Evolutionary conservation across 2,113 vertebrate species (phyloP).

Genomic region (Grallaria varia): DNA sequence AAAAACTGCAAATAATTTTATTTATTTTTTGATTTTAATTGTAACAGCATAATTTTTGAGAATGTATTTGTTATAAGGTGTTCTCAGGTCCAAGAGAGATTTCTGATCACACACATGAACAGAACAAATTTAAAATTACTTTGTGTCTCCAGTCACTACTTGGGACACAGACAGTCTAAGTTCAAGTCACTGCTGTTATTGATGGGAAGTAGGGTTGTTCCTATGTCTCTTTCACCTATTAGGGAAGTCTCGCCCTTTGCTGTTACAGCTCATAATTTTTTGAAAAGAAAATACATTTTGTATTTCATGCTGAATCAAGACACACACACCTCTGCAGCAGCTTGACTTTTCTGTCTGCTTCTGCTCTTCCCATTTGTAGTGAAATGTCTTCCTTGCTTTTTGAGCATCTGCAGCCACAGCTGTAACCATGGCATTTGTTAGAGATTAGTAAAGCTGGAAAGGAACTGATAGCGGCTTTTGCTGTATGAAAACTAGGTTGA

Average conservation of each 20-base stretch:
- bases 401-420: not conserved
- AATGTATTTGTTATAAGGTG: not conserved
- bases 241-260: not conserved
- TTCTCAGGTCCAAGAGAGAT: not conserved
- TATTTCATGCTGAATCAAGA: not conserved
- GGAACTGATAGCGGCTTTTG: not conserved
- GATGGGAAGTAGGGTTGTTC: not conserved
- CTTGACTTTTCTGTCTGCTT: not conserved
- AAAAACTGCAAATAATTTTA: not conserved
- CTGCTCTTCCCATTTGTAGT: not conserved
- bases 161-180: not conserved
- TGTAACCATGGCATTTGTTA: not conserved
- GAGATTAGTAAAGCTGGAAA: not conserved
- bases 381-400: not conserved
- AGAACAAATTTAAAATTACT: not conserved
- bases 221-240: rapidly evolving
- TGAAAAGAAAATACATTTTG: not conserved
- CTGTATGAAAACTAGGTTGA: not conserved
- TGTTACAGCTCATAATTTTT: not conserved
- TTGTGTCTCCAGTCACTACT: not conserved
- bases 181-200: not conserved
- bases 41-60: not conserved
- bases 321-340: not conserved
- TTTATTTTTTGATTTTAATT: not conserved
- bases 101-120: not conserved